Evolutionary conservation across 2,113 vertebrate species (phyloP).

Genomic region (Saccopteryx leptura): DNA sequence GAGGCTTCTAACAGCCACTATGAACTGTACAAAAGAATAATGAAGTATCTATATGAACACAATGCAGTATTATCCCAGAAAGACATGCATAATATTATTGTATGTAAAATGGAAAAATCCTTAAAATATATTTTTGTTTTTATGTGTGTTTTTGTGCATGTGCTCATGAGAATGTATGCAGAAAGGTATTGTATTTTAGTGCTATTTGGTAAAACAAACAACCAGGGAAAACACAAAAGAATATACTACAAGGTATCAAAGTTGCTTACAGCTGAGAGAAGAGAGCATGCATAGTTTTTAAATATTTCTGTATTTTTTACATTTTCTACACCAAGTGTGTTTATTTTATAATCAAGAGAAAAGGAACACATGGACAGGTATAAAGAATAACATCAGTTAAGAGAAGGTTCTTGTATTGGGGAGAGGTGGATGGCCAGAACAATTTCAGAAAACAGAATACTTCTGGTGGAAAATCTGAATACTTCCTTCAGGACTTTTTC

Average conservation of each 20-base stretch:
- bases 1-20: not conserved
- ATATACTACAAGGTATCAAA: not conserved
- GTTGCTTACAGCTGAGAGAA: not conserved
- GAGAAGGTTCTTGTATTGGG: not conserved
- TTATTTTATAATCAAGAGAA: conserved; percentile 17
- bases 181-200: not conserved
- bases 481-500: not conserved
- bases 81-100: not conserved
- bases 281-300: not conserved
- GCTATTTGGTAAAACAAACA: not conserved
- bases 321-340: not conserved
- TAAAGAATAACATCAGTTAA: conserved; percentile 16
- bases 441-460: conserved; percentile 28
- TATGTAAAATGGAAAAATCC: conserved; percentile 1
- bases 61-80: not conserved
- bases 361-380: not conserved
- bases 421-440: not conserved
- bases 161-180: not conserved
- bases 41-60: not conserved
- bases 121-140: not conserved
- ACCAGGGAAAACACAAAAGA: not conserved
- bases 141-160: not conserved
- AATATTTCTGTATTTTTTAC: not conserved
- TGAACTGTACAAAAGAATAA: not conserved
- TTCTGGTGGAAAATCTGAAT: conserved; percentile 1